Conservation (phyloP, 2,797 vertebrate genomes). For the Peromyscus eremicus region DNA sequence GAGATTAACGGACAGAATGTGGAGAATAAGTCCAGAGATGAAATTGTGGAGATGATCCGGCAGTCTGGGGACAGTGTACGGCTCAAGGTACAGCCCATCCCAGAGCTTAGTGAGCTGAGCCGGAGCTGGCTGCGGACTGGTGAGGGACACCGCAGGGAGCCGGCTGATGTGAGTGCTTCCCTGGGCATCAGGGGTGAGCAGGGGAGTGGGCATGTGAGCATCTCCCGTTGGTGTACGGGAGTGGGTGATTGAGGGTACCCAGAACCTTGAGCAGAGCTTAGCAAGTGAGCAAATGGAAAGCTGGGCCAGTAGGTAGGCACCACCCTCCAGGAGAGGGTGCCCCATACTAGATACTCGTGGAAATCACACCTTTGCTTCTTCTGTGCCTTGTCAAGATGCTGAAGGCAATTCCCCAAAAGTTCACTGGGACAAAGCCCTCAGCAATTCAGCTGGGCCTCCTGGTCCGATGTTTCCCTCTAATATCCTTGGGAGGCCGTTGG, state of each 20-base stretch:
- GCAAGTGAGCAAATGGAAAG: neutral
- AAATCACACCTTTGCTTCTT: neutral
- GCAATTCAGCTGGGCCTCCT: neutral
- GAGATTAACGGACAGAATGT: constrained; percentile 97
- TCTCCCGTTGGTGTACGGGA: neutral
- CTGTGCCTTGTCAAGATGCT: neutral
- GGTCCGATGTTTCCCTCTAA: neutral
- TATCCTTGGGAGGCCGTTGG: neutral
- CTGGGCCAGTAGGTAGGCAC: neutral
- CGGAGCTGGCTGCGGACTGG: constrained; percentile 95
- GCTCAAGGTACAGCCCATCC: constrained; percentile 97
- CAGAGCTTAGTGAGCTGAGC: constrained; percentile 98
- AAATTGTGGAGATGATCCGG: constrained; percentile 99
- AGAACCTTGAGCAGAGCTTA: neutral
- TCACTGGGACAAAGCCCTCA: neutral
- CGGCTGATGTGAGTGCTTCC: constrained; percentile 92
- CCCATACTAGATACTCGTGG: neutral
- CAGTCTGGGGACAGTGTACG: constrained; percentile 96
- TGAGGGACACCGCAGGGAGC: constrained; percentile 90
- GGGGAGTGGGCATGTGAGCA: neutral
- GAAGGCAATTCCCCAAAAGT: neutral
- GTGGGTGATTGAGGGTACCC: neutral
- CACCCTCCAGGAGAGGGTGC: neutral
- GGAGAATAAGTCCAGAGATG: constrained; percentile 96
- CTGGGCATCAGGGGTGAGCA: neutral